phyloP scores from a whole-genome alignment of 2,797 vertebrate species.

The Myotis daubentonii region DNA sequence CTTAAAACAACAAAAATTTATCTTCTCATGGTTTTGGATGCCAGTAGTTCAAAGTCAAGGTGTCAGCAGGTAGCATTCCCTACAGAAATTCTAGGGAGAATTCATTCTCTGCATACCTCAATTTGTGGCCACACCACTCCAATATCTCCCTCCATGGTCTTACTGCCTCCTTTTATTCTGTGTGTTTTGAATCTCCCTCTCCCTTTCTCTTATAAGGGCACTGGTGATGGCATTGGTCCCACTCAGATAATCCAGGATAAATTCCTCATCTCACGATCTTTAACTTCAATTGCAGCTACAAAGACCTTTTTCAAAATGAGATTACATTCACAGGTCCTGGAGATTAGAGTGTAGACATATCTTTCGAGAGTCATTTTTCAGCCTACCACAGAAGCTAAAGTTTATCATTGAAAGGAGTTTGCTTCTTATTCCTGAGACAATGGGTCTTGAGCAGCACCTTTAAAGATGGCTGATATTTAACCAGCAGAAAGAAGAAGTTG shows the following conservation, averaged over 20 bases:
- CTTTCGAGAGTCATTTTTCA: background rate
- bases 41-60: slow-evolving; percentile 18
- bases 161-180: background rate
- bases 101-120: background rate
- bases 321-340: background rate
- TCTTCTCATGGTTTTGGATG: background rate
- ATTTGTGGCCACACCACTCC: background rate
- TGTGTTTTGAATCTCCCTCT: background rate
- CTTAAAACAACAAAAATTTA: background rate
- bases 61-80: background rate
- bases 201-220: background rate
- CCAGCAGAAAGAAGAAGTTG: slow-evolving; percentile 18
- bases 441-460: background rate
- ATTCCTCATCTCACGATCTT: background rate
- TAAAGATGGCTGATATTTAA: slow-evolving; percentile 25
- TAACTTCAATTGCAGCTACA: background rate
- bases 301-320: slow-evolving; percentile 20
- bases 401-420: background rate
- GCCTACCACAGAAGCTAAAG: background rate
- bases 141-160: background rate
- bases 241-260: background rate
- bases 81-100: background rate
- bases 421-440: background rate
- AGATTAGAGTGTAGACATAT: background rate
- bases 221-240: background rate